Evolutionary conservation across 2,888 invertebrate species (phyloP), one percentile per base, ranked within the genome.

Genomic region (Augochlorella aurata): DNA sequence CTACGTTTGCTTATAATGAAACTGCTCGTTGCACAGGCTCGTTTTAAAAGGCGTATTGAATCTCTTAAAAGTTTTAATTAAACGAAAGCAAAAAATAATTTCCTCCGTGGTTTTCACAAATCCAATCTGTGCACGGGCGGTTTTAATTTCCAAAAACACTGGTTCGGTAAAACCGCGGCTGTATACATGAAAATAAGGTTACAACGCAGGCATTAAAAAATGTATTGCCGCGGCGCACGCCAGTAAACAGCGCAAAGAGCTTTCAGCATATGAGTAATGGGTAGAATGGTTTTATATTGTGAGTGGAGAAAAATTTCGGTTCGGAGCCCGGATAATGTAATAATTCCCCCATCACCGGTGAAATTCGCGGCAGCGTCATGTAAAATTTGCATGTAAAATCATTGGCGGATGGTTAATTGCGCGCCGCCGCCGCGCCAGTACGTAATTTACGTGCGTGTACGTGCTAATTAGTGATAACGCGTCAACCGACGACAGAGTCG

Each of bases 401-500:
- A 47, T 79, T 50, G 54, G 45, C 58, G 70, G 16, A 38, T 58
- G 69, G 80, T 81, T 82, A 74, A 78, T 83, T 76, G 29, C 72
- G 66, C 74, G 80, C 58, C 74, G 70, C 61, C 76, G 67, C 73
- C 71, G 73, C 81, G 38, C 7, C 7, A 8, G 63, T 63, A 77
- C 58, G 77, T 77, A 77, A 87, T 81, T 75, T 72, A 80, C 70
- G 68, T n/a, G n/a, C n/a, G n/a, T n/a, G n/a, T n/a, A n/a, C 77
- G 81, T 77, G 69, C 70, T 81, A 85, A 87, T 85, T 77, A 78
- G 69, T 18, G 77, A 74, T 72, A 75, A 82, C 72, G 58, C 71
- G 76, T 44, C n/a, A 47, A 45, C 14, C 21, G 21, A 21, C 66
- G 66, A 66, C 74, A 61, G 68, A 16, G 18, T n/a, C 65, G 44